phyloP scores from a whole-genome alignment of 2,888 invertebrate genomes.

The Nasonovia ribisnigri region DNA sequence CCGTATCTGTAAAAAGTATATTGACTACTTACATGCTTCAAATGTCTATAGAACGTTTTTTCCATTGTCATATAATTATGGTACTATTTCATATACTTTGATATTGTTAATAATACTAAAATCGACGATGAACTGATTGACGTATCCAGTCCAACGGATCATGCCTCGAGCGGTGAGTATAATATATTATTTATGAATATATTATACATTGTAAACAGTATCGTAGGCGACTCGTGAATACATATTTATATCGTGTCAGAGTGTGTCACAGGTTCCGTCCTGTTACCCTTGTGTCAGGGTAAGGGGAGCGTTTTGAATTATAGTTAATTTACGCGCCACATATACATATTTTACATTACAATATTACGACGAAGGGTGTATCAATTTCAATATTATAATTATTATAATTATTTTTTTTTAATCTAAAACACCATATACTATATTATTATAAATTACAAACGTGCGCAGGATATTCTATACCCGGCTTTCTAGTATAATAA shows the following conservation, averaged over 20 bases:
- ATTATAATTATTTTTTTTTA: not conserved
- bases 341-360: not conserved
- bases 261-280: not conserved
- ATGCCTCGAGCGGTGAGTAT: too few relatives aligned
- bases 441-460: not conserved
- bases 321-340: not conserved
- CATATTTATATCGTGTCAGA: not conserved
- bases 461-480: not conserved
- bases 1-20: not conserved
- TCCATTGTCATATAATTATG: not conserved
- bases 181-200: not conserved
- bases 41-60: not conserved
- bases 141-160: not conserved
- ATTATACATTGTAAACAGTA: not conserved
- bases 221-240: not conserved
- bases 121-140: not conserved
- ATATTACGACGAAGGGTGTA: not conserved
- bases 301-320: not conserved
- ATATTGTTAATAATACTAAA: not conserved
- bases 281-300: not conserved
- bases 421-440: not conserved
- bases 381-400: not conserved
- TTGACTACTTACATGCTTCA: not conserved
- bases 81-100: not conserved
- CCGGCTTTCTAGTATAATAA: not conserved